Percentiles rank a stretch among this genome's conserved stretches.
These are phyloP conservation scores for Halesus radiatus DNA, from an alignment of 1,140 invertebrate genomes.

Conservation along the genomic window DNA sequence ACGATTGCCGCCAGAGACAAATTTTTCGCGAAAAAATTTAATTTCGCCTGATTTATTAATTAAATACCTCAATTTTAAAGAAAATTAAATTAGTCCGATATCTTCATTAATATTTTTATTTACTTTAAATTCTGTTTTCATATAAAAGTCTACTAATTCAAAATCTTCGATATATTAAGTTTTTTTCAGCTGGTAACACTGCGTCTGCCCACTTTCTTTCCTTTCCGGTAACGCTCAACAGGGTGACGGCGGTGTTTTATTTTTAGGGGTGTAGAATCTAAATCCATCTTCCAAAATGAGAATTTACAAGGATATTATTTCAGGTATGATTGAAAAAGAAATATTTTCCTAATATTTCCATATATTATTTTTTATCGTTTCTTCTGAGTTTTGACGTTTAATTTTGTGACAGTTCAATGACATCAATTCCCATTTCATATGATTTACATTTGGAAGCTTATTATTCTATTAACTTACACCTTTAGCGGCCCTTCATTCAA, in stretches of 20 bases:
- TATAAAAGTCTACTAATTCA: background rate
- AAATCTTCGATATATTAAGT: background rate
- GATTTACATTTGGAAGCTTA: no score
- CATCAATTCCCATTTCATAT: background rate
- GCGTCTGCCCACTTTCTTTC: conserved; percentile 50
- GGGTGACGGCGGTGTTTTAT: conserved; percentile 74
- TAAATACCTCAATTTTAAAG: no score
- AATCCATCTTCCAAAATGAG: conserved; percentile 88
- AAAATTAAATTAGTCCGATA: no score
- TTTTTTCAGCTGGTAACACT: conserved; percentile 29
- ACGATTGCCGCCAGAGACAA: background rate
- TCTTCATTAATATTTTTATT: no score
- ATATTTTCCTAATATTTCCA: conserved; percentile 40
- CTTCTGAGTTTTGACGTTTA: conserved; percentile 43
- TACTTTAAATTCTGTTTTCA: no score
- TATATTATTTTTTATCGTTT: conserved; percentile 15
- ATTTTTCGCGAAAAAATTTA: background rate
- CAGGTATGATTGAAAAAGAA: conserved; percentile 74
- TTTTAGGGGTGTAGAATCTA: conserved; percentile 76
- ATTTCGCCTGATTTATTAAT: no score
- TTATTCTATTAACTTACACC: no score
- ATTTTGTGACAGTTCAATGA: conserved; percentile 41
- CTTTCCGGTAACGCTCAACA: conserved; percentile 74
- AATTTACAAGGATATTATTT: conserved; percentile 96
- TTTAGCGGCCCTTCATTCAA: no score